phyloP scores from a whole-genome alignment of 2,113 vertebrate species.

The Coptodon rendalli region DNA sequence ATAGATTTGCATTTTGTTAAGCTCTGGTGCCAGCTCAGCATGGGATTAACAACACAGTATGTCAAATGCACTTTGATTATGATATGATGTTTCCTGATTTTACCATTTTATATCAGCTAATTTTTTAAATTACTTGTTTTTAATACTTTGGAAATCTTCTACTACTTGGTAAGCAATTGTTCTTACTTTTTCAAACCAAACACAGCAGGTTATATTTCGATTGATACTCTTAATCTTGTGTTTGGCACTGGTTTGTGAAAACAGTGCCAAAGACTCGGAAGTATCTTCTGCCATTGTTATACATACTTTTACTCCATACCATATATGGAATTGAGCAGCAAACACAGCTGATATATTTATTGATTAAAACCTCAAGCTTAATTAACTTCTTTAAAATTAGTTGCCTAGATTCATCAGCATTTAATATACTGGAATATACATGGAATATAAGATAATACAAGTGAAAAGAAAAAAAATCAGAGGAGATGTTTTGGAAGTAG shows the following conservation, averaged over 20 bases:
- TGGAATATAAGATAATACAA: too few species aligned
- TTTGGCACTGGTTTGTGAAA: background rate
- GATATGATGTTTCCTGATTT: background rate
- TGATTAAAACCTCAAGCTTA: background rate
- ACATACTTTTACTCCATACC: background rate
- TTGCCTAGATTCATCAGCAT: too few species aligned
- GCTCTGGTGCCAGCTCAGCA: background rate
- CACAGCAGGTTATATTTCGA: background rate
- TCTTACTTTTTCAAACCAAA: background rate
- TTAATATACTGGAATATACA: too few species aligned
- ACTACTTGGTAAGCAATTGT: background rate
- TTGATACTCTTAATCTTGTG: background rate
- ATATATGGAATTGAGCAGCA: background rate
- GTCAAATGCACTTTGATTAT: background rate
- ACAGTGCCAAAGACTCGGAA: too few species aligned
- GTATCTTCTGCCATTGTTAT: background rate
- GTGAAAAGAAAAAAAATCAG: too few species aligned
- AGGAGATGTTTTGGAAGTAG: too few species aligned
- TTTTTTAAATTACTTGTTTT: background rate
- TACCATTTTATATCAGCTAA: background rate
- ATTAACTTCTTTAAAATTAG: background rate
- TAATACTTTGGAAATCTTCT: background rate
- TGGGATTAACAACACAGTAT: too few species aligned
- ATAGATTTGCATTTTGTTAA: slow-evolving; percentile 23
- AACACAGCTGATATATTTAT: background rate